A percentile compares a stretch with the other conserved stretches of the same genome.
These are phyloP conservation scores for Drosophila aff. DNA, from an alignment of 1,140 invertebrate species.

Conservation along the genomic window DNA sequence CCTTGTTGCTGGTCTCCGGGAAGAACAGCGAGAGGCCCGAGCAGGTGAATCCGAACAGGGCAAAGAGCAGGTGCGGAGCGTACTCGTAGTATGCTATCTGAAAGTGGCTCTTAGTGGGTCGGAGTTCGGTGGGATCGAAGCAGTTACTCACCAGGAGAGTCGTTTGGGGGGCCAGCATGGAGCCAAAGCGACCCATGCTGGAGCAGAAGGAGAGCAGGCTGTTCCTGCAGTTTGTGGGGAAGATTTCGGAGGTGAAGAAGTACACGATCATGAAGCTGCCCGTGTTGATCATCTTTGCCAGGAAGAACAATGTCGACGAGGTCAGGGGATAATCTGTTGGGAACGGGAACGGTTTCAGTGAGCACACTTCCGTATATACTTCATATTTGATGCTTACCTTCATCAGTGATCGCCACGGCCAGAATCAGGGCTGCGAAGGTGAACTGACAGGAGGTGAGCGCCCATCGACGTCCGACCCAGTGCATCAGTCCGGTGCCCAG, in stretches of 20 bases:
- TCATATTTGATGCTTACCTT: slow-evolving; percentile 26
- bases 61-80: slow-evolving; percentile 88
- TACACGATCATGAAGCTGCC: slow-evolving; percentile 89
- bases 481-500: slow-evolving; percentile 88
- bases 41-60: slow-evolving; percentile 86
- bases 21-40: slow-evolving; percentile 87
- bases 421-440: slow-evolving; percentile 85
- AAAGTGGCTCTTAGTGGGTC: not conserved
- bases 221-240: slow-evolving; percentile 88
- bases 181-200: slow-evolving; percentile 89
- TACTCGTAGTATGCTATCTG: slow-evolving; percentile 86
- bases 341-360: too few species aligned
- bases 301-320: slow-evolving; percentile 88
- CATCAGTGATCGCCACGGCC: slow-evolving; percentile 45
- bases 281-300: slow-evolving; percentile 89
- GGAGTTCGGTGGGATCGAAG: not conserved
- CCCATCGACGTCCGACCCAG: slow-evolving; percentile 87
- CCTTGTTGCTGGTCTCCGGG: slow-evolving; percentile 89
- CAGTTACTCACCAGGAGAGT: slow-evolving; percentile 87
- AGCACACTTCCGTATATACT: not conserved
- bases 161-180: slow-evolving; percentile 90
- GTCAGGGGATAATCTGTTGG: slow-evolving; percentile 47
- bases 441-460: slow-evolving; percentile 79
- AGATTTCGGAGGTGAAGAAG: slow-evolving; percentile 90
- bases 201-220: slow-evolving; percentile 89